Evolutionary conservation across 2,797 vertebrate species (phyloP).

Genomic region (Enteromius fasciolatus): DNA sequence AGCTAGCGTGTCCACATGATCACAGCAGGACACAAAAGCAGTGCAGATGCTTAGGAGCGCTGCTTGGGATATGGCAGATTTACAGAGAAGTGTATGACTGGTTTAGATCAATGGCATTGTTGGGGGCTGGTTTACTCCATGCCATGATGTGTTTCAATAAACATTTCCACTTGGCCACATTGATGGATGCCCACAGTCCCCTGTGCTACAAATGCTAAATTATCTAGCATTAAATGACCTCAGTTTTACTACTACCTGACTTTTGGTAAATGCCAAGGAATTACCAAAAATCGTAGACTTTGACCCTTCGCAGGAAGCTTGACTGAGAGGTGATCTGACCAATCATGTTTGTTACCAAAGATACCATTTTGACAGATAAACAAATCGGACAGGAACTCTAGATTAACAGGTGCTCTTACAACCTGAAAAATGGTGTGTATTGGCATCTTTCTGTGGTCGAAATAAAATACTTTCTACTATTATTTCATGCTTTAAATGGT

Average conservation of each 20-base stretch:
- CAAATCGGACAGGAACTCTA: background rate
- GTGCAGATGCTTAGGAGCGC: conserved; percentile 25
- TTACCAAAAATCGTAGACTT: background rate
- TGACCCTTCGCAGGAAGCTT: background rate
- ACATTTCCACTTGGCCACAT: background rate
- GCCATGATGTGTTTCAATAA: background rate
- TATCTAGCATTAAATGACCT: background rate
- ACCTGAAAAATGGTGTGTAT: background rate
- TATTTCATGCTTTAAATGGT: too few species aligned
- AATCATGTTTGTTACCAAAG: background rate
- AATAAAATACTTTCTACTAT: too few species aligned
- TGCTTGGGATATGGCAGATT: conserved; percentile 22
- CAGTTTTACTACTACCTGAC: background rate
- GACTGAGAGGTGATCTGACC: too few species aligned
- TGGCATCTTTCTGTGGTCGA: too few species aligned
- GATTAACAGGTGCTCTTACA: background rate
- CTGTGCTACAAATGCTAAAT: background rate
- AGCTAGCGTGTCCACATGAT: conserved; percentile 27
- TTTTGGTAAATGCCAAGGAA: background rate
- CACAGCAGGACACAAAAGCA: conserved; percentile 41
- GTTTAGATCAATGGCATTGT: conserved; percentile 25
- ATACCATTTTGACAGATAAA: too few species aligned
- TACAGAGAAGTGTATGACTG: conserved; percentile 8
- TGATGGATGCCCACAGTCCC: conserved; percentile 1
- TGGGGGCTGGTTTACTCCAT: background rate